Conservation (phyloP, 2,888 invertebrate genomes). For the Alloscopus bannaensis region DNA sequence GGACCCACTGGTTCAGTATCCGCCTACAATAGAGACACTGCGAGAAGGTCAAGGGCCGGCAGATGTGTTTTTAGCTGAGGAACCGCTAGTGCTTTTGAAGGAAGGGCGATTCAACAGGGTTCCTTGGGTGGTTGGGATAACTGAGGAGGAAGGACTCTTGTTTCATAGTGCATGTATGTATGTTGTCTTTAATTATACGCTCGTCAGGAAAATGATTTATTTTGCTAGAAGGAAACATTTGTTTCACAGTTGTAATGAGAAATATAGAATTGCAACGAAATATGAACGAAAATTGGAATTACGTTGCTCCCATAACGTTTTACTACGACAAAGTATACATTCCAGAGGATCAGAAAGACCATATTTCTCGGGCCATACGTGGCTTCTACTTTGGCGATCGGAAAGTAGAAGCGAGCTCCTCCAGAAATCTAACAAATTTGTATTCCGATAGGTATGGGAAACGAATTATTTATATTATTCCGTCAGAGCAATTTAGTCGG, state of each 20-base stretch:
- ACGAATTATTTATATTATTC: too few species aligned
- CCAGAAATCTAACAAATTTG: constrained; percentile 72
- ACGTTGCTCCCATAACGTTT: constrained; percentile 69
- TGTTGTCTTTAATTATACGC: not conserved
- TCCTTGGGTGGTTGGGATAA: constrained; percentile 78
- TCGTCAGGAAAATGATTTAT: too few species aligned
- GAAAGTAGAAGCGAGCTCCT: constrained; percentile 42
- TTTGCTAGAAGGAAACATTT: too few species aligned
- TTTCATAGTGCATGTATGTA: constrained; percentile 76
- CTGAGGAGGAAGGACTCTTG: constrained; percentile 77
- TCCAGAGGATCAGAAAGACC: constrained; percentile 22
- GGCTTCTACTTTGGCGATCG: constrained; percentile 67
- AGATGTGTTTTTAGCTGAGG: constrained; percentile 75
- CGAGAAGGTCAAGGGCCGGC: constrained; percentile 75
- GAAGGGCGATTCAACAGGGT: constrained; percentile 76
- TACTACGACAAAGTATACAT: constrained; percentile 60
- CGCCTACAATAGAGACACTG: constrained; percentile 76
- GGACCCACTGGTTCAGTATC: constrained; percentile 77
- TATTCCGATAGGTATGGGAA: too few species aligned
- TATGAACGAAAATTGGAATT: constrained; percentile 69
- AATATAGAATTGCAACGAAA: constrained; percentile 62
- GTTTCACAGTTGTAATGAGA: constrained; percentile 59
- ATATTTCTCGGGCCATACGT: constrained; percentile 62
- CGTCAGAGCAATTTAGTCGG: too few species aligned
- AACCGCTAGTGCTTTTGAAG: constrained; percentile 76